Evolutionary conservation across 2,888 invertebrate species (phyloP), one percentile per base, ranked within the genome.

Genomic region (Brachylomia viminalis): DNA sequence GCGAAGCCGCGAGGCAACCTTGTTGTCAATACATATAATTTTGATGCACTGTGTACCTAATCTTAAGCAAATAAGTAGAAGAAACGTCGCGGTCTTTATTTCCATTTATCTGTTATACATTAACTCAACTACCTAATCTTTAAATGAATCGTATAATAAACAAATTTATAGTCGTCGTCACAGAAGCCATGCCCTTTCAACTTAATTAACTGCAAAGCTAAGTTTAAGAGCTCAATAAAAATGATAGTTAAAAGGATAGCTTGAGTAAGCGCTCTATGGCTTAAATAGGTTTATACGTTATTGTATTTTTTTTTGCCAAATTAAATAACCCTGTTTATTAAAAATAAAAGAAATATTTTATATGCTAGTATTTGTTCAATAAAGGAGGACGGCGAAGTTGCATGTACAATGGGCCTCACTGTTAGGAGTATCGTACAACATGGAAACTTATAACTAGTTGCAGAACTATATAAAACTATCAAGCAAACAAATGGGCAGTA

Each of bases 141-240:
- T 45, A 42, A 62, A 71, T 75, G 27, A 70, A 74, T 79, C 17
- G 4, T 52, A 17, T n/a, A 62, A 42, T 74, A 71, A 79, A 81
- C 45, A 27, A 27, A 72, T 83, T 81, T 69, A 79, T 27, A 38
- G 23, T 27, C 56, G 47, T 62, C 54, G 47, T 62, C 66, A 67
- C 54, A 77, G 73, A 47, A 52, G 52, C 54, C 38, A 71, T 52
- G 49, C 65, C 49, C 49, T 68, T 67, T 83, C 61, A 67, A 73
- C 75, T 78, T 72, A 72, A 83, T 85, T 84, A 84, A 70, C 66
- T 77, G 78, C 67, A 71, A 84, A 85, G 86, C 77, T 77, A 80
- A 84, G 45, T 66, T 86, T 85, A 83, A 86, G 23, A 71, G 84
- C 76, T 61, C 75, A 62, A 81, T 84, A 77, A 83, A 82, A 76